Evolutionary conservation across 2,888 invertebrate genomes (phyloP), one percentile per base, ranked within the genome.

Genomic region (Campoplex nolae): DNA sequence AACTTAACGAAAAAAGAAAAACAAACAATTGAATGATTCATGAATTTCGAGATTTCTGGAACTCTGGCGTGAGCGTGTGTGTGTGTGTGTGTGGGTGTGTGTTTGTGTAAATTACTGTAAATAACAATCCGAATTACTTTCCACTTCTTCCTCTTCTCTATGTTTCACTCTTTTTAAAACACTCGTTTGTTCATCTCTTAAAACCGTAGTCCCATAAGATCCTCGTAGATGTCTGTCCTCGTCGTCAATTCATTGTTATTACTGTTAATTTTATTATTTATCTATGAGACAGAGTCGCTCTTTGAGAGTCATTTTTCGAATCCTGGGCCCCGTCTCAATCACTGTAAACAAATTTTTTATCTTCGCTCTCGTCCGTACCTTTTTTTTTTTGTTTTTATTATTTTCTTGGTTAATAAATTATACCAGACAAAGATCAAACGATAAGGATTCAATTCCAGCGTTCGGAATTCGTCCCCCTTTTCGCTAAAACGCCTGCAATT

Each of bases 81-180:
- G 7, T 62, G 58, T 58, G 58, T 32, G 87, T 87, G 58, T 11
- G 28, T 11, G 32, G 13, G 7, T 62, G 58, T 58, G 58, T 32
- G 78, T 80, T 84, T 82, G 87, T 87, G 87, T 87, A 87, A 79
- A 87, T 76, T 87, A 84, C 62, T 87, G 87, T 87, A 87, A 84
- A 87, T 87, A 86, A 45, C 78, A 62, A 84, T 75, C 67, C 67
- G 62, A 56, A 54, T 68, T 67, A 54, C 45, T 54, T 78, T 73
- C 56, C 51, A 35, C 35, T 51, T 65, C n/a, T 73, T 70, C 32
- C 67, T 75, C 56, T 42, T 73, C 8, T 23, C 58, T 56, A 28
- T 38, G 13, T 56, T 13, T 56, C 38, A 73, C 13, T 65, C 83
- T 58, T 45, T 56, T 74, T 18, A 23, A 38, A 58, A 58, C 28